Percentiles rank a stretch among this genome's conserved stretches.
phyloP scores from a whole-genome alignment of 2,888 invertebrate genomes.

The Tenthredo notha region DNA sequence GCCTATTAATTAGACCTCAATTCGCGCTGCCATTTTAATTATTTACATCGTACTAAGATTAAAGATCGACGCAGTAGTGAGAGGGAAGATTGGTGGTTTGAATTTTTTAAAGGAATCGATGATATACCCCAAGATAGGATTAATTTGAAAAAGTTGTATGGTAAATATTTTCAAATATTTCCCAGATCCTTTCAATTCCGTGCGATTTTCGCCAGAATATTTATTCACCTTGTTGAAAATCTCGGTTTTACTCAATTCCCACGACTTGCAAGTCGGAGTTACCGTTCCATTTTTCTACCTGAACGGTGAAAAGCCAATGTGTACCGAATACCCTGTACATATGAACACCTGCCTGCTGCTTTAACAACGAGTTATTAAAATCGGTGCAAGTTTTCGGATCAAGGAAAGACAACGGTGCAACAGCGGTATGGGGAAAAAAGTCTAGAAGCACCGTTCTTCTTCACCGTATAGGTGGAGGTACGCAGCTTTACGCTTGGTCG shows the following conservation, averaged over 20 bases:
- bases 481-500: constrained; percentile 68
- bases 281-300: neutral
- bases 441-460: neutral
- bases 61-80: neutral
- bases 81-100: neutral
- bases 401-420: neutral
- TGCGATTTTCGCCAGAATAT: neutral
- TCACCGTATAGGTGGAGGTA: neutral
- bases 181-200: neutral
- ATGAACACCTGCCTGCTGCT: neutral
- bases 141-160: too few relatives aligned
- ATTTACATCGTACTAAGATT: neutral
- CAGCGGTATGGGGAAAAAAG: neutral
- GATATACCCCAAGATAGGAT: neutral
- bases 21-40: neutral
- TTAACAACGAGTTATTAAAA: neutral
- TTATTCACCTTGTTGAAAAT: neutral
- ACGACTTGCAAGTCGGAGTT: neutral
- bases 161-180: too few relatives aligned
- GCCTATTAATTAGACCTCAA: constrained; percentile 5
- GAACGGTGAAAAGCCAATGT: neutral
- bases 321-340: neutral
- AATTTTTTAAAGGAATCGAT: constrained; percentile 42
- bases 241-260: neutral
- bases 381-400: constrained; percentile 14